phyloP scores from a whole-genome alignment of 1,140 invertebrate genomes.

The Drosophila littoralis region DNA sequence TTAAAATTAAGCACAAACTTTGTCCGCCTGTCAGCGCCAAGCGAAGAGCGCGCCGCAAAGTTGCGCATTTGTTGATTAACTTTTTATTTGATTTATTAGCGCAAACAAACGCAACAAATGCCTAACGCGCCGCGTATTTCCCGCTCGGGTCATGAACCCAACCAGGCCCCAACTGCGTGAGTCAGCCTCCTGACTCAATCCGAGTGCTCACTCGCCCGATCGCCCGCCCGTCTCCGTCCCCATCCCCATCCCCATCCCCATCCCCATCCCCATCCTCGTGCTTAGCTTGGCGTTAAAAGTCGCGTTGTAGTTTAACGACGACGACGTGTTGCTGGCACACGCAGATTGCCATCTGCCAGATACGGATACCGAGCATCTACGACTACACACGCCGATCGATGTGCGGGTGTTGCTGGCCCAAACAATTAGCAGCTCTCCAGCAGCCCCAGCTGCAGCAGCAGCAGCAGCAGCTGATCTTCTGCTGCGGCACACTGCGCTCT shows the following conservation, averaged over 20 bases:
- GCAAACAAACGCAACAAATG: slow-evolving; percentile 58
- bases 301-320: slow-evolving; percentile 79
- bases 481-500: not conserved
- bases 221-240: not conserved
- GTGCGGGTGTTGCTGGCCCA: slow-evolving; percentile 70
- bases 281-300: slow-evolving; percentile 63
- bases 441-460: not conserved
- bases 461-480: too few species aligned
- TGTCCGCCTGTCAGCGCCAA: slow-evolving; percentile 41
- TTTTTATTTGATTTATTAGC: slow-evolving; percentile 80
- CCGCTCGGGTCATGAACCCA: slow-evolving; percentile 66
- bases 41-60: slow-evolving; percentile 9
- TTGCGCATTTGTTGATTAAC: slow-evolving; percentile 76
- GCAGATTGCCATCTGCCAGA: slow-evolving; percentile 69
- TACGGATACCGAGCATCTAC: slow-evolving; percentile 56
- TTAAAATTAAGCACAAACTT: slow-evolving; percentile 82
- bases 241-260: not conserved
- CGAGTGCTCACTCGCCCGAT: not conserved
- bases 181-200: slow-evolving; percentile 23
- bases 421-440: slow-evolving; percentile 60
- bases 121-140: slow-evolving; percentile 51
- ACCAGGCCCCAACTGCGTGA: slow-evolving; percentile 29
- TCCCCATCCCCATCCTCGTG: not conserved
- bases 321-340: slow-evolving; percentile 73
- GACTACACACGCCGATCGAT: slow-evolving; percentile 10